Conservation (phyloP, 2,113 vertebrate genomes). For the Chaetodon trifascialis region DNA sequence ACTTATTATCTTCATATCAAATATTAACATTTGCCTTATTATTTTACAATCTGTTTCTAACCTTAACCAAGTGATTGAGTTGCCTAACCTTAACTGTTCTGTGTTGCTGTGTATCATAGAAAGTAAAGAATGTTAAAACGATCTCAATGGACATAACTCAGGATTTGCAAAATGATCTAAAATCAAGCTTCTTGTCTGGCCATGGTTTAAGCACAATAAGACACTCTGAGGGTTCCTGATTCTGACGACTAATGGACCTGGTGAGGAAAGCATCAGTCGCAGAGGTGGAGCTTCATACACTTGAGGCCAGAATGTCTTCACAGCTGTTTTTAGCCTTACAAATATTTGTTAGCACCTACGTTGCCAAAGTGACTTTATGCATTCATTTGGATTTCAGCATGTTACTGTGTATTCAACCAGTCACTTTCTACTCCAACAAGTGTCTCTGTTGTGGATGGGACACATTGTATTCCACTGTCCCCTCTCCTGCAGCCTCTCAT, state of each 20-base stretch:
- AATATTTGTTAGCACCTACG: neutral
- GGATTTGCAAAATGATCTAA: neutral
- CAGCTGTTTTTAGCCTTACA: neutral
- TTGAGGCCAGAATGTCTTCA: neutral
- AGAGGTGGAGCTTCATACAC: neutral
- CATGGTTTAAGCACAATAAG: too few relatives aligned
- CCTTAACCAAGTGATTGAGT: too few relatives aligned
- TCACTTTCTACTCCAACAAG: constrained; percentile 34
- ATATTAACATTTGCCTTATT: neutral
- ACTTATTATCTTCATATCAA: too few relatives aligned
- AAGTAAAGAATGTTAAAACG: too few relatives aligned
- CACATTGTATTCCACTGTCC: constrained; percentile 57
- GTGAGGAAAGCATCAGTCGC: neutral
- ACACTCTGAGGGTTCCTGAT: neutral
- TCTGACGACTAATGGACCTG: neutral
- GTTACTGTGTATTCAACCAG: neutral
- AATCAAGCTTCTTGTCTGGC: neutral
- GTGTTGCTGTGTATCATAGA: too few relatives aligned
- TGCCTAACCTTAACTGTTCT: too few relatives aligned
- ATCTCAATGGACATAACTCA: neutral
- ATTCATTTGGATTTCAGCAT: constrained; percentile 6
- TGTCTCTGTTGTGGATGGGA: constrained; percentile 41
- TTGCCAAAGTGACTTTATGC: neutral
- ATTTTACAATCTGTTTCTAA: too few relatives aligned
- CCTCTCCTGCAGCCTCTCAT: constrained; percentile 64